A percentile compares a stretch with the other conserved stretches of the same genome.
Conservation (phyloP, 2,113 vertebrate species). For the Forbesichthys papilliferus region DNA sequence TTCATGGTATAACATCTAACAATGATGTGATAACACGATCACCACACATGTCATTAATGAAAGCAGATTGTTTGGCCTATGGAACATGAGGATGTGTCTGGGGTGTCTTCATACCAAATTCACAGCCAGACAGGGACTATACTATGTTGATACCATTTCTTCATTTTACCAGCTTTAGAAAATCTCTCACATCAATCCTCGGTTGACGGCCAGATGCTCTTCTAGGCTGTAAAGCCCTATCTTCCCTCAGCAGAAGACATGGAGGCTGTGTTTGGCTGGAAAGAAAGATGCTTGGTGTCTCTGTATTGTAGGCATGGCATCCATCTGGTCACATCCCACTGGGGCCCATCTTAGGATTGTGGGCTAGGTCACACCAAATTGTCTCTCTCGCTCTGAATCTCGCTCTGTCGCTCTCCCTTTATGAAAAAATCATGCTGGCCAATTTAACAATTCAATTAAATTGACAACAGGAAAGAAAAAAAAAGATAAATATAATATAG, state of each 20-base stretch:
- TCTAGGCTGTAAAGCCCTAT: slow-evolving; percentile 43
- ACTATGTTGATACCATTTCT: slow-evolving; percentile 19
- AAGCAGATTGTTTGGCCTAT: slow-evolving; percentile 30
- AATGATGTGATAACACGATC: slow-evolving; percentile 33
- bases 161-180: slow-evolving; percentile 28
- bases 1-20: slow-evolving; percentile 20
- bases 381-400: neutral
- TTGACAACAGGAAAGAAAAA: neutral
- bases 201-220: slow-evolving; percentile 45
- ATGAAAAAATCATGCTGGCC: neutral
- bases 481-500: too few species aligned
- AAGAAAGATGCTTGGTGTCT: slow-evolving; percentile 34
- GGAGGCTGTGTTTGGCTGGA: slow-evolving; percentile 37
- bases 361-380: slow-evolving; percentile 12
- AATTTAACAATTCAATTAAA: slow-evolving; percentile 6
- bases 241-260: slow-evolving; percentile 29
- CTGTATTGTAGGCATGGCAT: slow-evolving; percentile 36
- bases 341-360: slow-evolving; percentile 23
- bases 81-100: slow-evolving; percentile 10
- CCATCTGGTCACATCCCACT: slow-evolving; percentile 25
- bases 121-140: slow-evolving; percentile 27
- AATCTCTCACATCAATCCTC: slow-evolving; percentile 61
- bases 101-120: slow-evolving; percentile 40
- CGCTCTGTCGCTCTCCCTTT: too few species aligned
- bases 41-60: slow-evolving; percentile 34